Evolutionary conservation across 2,113 vertebrate species (phyloP).

Genomic region (Nibea coibor): DNA sequence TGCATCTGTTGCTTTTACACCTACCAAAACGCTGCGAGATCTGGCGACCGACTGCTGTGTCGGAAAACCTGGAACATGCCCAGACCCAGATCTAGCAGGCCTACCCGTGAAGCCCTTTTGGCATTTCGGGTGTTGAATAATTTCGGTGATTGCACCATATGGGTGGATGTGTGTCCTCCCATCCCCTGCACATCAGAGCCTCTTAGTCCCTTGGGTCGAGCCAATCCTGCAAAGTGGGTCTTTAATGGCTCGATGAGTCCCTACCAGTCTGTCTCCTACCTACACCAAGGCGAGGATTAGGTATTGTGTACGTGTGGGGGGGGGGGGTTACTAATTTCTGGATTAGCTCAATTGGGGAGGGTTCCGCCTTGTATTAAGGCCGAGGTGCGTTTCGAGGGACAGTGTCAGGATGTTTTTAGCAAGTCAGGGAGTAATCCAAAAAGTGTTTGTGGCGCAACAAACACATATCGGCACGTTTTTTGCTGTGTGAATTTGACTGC

Average conservation of each 20-base stretch:
- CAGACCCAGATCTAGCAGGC: conserved; percentile 33
- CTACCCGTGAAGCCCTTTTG: conserved; percentile 38
- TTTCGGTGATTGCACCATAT: conserved; percentile 65
- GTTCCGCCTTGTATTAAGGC: background rate
- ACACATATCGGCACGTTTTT: conserved; percentile 4
- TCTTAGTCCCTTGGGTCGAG: conserved; percentile 63
- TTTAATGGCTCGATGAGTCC: conserved; percentile 71
- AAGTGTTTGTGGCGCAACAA: background rate
- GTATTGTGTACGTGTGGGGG: conserved; percentile 45
- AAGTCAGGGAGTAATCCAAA: conserved; percentile 7
- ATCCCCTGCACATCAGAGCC: conserved; percentile 61
- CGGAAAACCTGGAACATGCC: conserved; percentile 17
- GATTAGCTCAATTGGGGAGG: conserved; percentile 23
- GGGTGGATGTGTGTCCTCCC: conserved; percentile 44
- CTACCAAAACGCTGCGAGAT: conserved; percentile 22
- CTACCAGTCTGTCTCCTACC: conserved; percentile 68
- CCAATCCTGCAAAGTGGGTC: conserved; percentile 74
- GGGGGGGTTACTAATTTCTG: conserved; percentile 12
- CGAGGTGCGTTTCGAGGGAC: conserved; percentile 6
- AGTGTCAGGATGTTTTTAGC: conserved; percentile 1
- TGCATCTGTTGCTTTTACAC: conserved; percentile 56
- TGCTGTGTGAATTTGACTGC: conserved; percentile 37
- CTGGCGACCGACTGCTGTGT: conserved; percentile 24
- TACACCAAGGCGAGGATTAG: conserved; percentile 64
- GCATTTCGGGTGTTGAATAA: conserved; percentile 49